A percentile compares a stretch with the other conserved stretches of the same genome.
phyloP scores from a whole-genome alignment of 2,888 invertebrate genomes.

The Cistogaster globosa region DNA sequence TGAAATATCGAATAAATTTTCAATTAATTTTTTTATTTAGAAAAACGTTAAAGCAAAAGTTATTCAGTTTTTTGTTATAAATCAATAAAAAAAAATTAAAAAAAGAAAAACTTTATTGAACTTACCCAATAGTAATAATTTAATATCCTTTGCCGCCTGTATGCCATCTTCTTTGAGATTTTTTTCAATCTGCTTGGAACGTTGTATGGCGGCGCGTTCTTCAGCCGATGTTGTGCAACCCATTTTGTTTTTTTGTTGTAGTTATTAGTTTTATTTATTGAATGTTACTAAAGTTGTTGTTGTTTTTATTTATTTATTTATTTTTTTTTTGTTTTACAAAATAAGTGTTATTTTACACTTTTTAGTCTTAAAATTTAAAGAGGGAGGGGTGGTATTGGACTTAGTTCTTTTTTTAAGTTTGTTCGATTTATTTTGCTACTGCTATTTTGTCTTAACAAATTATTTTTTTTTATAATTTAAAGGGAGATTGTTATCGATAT shows the following conservation, averaged over 20 bases:
- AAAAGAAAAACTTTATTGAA: conserved; percentile 36
- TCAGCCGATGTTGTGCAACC: conserved; percentile 99
- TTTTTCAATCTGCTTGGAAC: conserved; percentile 98
- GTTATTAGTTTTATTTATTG: neutral
- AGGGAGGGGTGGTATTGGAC: conserved; percentile 10
- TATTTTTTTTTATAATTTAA: conserved; percentile 15
- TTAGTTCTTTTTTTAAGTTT: neutral
- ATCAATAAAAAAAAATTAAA: neutral
- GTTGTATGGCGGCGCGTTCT: conserved; percentile 98
- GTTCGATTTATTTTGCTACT: neutral
- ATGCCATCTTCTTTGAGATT: conserved; percentile 99
- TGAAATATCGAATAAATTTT: too few relatives aligned
- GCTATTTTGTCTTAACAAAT: neutral
- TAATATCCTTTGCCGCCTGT: conserved; percentile 99
- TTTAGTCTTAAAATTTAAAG: conserved; percentile 40
- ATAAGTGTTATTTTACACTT: conserved; percentile 25
- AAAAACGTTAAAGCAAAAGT: too few relatives aligned
- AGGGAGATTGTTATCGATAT: conserved; percentile 25
- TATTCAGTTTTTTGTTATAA: too few relatives aligned
- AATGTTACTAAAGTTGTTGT: too few relatives aligned
- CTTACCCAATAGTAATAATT: conserved; percentile 97
- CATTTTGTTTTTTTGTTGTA: conserved; percentile 85
- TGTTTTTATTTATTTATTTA: neutral
- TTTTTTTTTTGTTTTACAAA: neutral
- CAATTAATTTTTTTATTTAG: too few relatives aligned